Conservation (phyloP, 2,888 invertebrate species). For the Morpho helenor region DNA sequence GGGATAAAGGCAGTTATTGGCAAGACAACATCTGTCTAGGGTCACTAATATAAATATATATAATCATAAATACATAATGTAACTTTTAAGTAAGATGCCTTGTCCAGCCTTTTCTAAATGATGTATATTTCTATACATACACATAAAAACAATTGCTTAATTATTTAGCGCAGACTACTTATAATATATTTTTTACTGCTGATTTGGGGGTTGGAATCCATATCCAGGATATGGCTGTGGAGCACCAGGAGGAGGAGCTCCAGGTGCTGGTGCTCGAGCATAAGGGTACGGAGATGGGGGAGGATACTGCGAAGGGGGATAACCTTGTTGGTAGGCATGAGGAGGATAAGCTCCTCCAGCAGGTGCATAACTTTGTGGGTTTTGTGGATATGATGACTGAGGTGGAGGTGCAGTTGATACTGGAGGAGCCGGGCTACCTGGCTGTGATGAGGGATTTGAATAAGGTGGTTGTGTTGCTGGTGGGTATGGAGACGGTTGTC, state of each 20-base stretch:
- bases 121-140: too few relatives aligned
- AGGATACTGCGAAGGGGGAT: constrained; percentile 77
- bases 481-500: constrained; percentile 82
- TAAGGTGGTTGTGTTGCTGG: constrained; percentile 80
- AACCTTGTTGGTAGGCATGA: constrained; percentile 74
- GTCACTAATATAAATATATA: too few relatives aligned
- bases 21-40: too few relatives aligned
- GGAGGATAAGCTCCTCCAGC: constrained; percentile 69
- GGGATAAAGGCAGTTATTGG: too few relatives aligned
- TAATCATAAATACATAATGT: too few relatives aligned
- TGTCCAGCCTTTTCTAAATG: too few relatives aligned
- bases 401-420: constrained; percentile 78
- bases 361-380: constrained; percentile 70
- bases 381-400: constrained; percentile 76
- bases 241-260: constrained; percentile 84
- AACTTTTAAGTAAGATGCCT: too few relatives aligned
- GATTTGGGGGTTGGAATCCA: constrained; percentile 88
- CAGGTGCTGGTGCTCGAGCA: constrained; percentile 80
- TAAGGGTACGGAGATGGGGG: constrained; percentile 79
- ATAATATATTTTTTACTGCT: constrained; percentile 56
- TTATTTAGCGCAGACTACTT: too few relatives aligned
- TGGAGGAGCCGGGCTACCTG: constrained; percentile 72
- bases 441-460: constrained; percentile 76
- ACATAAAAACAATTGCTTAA: too few relatives aligned
- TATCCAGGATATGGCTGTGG: constrained; percentile 88